Conservation (phyloP, 2,797 vertebrate species). For the Columba guinea region DNA sequence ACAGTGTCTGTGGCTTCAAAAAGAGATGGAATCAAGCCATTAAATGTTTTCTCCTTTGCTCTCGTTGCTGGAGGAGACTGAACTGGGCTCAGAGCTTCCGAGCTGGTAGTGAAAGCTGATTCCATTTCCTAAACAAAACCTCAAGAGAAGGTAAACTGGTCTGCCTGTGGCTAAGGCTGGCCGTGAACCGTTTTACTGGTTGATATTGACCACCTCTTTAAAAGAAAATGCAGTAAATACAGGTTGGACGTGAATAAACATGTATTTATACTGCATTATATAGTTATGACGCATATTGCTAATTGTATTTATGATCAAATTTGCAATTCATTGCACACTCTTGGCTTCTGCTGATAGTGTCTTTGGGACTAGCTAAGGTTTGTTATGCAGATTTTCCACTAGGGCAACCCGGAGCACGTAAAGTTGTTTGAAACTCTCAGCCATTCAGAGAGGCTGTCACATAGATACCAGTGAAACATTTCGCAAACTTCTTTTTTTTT, state of each 20-base stretch:
- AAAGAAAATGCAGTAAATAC: neutral
- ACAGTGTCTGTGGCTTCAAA: neutral
- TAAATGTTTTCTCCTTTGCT: neutral
- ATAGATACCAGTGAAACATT: neutral
- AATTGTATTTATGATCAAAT: neutral
- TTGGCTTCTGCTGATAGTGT: neutral
- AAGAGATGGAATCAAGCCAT: neutral
- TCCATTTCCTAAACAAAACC: neutral
- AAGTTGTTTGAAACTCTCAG: neutral
- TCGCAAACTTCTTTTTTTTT: conserved; percentile 27
- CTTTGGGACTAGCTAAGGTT: neutral
- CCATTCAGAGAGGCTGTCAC: neutral
- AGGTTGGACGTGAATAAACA: neutral
- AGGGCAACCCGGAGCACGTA: neutral
- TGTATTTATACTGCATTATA: neutral
- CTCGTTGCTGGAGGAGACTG: neutral
- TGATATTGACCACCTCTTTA: neutral
- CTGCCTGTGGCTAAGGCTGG: neutral
- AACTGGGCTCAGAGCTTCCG: neutral
- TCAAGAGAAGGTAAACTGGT: neutral
- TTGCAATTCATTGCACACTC: neutral
- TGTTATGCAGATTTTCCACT: neutral
- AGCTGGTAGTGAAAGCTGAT: neutral
- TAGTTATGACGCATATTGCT: neutral
- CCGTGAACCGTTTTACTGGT: neutral